phyloP scores from a whole-genome alignment of 2,888 invertebrate species.

The Phragmatobia fuliginosa region DNA sequence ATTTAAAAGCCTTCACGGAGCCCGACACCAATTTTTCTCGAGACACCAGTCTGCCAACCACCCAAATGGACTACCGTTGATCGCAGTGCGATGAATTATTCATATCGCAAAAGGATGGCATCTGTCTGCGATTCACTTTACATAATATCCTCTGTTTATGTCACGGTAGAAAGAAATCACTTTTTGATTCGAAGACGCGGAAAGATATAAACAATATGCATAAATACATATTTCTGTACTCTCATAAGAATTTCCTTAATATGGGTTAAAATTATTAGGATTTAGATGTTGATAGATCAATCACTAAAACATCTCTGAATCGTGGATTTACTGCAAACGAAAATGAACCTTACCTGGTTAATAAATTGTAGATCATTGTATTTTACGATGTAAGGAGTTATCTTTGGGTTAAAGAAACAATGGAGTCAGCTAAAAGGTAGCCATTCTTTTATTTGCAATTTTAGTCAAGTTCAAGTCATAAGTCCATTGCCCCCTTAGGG shows the following conservation, averaged over 20 bases:
- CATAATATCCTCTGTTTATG: constrained; percentile 49
- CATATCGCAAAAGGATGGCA: constrained; percentile 18
- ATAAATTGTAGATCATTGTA: too few relatives aligned
- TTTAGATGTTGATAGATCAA: neutral
- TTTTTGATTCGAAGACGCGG: constrained; percentile 16
- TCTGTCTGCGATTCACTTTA: constrained; percentile 42
- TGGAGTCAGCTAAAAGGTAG: too few relatives aligned
- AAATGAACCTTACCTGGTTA: neutral
- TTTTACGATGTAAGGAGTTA: too few relatives aligned
- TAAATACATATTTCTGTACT: constrained; percentile 4
- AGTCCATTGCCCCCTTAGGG: too few relatives aligned
- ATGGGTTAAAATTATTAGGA: neutral
- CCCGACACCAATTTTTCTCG: constrained; percentile 13
- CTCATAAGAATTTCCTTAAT: neutral
- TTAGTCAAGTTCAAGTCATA: too few relatives aligned
- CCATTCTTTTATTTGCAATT: too few relatives aligned
- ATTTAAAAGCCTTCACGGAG: constrained; percentile 6
- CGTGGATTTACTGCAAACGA: neutral
- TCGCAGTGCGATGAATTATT: constrained; percentile 20
- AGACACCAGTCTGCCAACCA: neutral
- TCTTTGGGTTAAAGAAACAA: too few relatives aligned
- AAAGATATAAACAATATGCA: constrained; percentile 6
- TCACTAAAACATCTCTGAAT: neutral
- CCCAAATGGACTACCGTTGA: constrained; percentile 14
- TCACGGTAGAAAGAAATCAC: constrained; percentile 21